Evolutionary conservation across 2,797 vertebrate genomes (phyloP), one percentile per base, ranked within the genome.

Genomic region (Martes flavigula): DNA sequence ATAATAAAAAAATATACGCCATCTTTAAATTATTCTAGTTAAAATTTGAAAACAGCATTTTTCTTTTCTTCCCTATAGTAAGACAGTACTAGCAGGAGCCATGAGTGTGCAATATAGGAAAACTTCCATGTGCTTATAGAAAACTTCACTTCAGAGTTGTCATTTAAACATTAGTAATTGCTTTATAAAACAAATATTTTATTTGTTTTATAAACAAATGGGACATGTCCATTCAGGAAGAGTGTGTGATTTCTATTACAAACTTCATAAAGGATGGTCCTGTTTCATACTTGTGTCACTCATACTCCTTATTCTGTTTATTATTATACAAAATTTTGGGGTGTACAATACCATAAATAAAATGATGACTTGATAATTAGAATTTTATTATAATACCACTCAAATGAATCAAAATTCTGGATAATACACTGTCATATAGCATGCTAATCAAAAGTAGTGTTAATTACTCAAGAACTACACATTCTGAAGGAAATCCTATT

Each of bases 171-270:
- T 21, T 90, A 89, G 25, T 64, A 51, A 91, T 10, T 90, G 32
- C 18, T 92, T 94, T 62, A 95, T 72, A 82, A 96, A 96, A 72
- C n/a, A 93, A 96, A 40, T 32, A 68, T 43, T 25, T 86, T 66
- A 83, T 93, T n/a, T n/a, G n/a, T n/a, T n/a, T n/a, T n/a, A n/a
- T n/a, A n/a, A n/a, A n/a, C n/a, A n/a, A n/a, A n/a, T 56, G 81
- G 51, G 30, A 64, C 62, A 20, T 91, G 27, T 43, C 43, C 20
- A 66, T 68, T 92, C n/a, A 79, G 32, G 62, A 92, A 92, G 23
- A 87, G 48, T 14, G 54, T 30, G 77, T 25, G 35, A 84, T 68
- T 87, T 72, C 51, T 30, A 43, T 84, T 77, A 93, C 13, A 66
- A 35, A 91, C 48, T 73, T 87, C 75, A 79, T 54, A 81, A 96